A percentile compares a stretch with the other conserved stretches of the same genome.
Conservation (phyloP, 2,888 invertebrate species). For the Trissolcus brochymenae region DNA sequence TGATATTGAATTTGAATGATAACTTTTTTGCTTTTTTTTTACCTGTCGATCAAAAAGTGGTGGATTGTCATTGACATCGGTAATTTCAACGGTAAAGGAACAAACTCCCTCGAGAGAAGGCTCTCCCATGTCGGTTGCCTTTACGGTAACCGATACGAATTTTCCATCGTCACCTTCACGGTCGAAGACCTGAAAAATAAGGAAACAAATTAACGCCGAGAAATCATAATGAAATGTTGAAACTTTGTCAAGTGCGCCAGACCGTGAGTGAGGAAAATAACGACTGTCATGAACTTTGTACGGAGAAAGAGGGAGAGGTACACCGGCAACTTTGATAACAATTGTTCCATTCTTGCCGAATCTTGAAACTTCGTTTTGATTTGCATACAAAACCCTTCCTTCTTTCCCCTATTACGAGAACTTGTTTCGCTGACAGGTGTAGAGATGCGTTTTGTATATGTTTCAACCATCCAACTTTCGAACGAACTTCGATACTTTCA, state of each 20-base stretch:
- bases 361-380: constrained; percentile 19
- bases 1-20: too few species aligned
- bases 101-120: constrained; percentile 98
- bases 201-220: background rate
- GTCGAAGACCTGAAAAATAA: constrained; percentile 86
- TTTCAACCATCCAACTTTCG: too few species aligned
- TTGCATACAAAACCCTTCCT: background rate
- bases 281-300: constrained; percentile 7
- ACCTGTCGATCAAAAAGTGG: constrained; percentile 96
- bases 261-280: too few species aligned
- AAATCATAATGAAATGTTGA: background rate
- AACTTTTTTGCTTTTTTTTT: constrained; percentile 57
- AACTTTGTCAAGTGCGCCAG: too few species aligned
- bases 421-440: constrained; percentile 14
- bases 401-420: constrained; percentile 24
- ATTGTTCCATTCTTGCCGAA: constrained; percentile 2
- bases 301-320: too few species aligned
- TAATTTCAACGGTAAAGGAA: constrained; percentile 98
- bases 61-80: constrained; percentile 98
- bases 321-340: too few species aligned
- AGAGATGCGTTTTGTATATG: too few species aligned
- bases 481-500: too few species aligned
- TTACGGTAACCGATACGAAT: constrained; percentile 96
- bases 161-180: constrained; percentile 97
- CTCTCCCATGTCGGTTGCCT: constrained; percentile 99